These are phyloP conservation scores for Corythaeola cristata DNA, from an alignment of 2,113 vertebrate genomes.

Conservation along the genomic window DNA sequence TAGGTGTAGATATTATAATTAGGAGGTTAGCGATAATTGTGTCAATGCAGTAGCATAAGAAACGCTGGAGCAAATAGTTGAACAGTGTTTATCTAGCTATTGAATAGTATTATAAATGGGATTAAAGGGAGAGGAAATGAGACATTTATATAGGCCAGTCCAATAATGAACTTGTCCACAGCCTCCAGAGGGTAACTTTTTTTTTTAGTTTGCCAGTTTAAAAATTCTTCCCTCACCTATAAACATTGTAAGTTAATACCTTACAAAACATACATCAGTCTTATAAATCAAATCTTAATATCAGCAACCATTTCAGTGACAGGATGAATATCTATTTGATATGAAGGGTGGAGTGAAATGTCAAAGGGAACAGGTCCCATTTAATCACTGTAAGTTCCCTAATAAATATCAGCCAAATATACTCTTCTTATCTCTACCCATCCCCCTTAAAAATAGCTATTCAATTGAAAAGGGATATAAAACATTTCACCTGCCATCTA, in stretches of 20 bases:
- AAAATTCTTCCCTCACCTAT: not conserved
- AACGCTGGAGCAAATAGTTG: not conserved
- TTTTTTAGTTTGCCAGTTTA: not conserved
- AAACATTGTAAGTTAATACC: not conserved
- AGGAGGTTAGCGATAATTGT: not conserved
- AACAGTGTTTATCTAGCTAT: not conserved
- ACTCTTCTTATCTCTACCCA: not conserved
- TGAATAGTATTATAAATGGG: not conserved
- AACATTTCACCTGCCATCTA: slow-evolving; percentile 14
- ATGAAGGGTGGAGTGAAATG: not conserved
- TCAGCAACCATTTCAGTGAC: not conserved
- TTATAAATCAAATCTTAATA: not conserved
- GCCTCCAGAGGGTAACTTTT: not conserved
- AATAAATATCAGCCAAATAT: slow-evolving; percentile 25
- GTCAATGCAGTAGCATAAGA: not conserved
- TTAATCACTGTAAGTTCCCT: slow-evolving; percentile 1
- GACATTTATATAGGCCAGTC: not conserved
- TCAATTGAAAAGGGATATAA: not conserved
- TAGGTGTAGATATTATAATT: slow-evolving; percentile 4
- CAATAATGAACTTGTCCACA: not conserved
- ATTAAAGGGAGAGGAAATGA: not conserved
- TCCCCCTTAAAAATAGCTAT: not conserved
- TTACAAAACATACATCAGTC: not conserved
- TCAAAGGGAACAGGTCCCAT: not conserved
- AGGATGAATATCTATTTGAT: not conserved